phyloP scores from a whole-genome alignment of 1,140 invertebrate species.

The Philopotamus ludificatus region DNA sequence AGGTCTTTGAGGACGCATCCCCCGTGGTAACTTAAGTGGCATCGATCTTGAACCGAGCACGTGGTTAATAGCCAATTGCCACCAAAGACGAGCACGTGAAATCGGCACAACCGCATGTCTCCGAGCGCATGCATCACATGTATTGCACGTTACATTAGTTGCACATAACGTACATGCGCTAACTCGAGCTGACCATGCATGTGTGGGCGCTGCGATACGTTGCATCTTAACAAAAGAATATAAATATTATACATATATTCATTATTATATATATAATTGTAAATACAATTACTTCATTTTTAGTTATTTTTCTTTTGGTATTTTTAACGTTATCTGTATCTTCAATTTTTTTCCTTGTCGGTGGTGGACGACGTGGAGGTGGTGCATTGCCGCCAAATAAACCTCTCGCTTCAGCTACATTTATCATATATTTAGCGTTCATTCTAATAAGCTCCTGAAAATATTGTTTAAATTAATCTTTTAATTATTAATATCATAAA shows the following conservation, averaged over 20 bases:
- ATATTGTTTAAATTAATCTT: neutral
- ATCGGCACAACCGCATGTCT: constrained; percentile 18
- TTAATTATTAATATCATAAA: neutral
- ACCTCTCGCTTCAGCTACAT: constrained; percentile 72
- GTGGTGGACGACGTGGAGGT: constrained; percentile 25
- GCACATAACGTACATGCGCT: constrained; percentile 41
- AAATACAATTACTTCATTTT: constrained; percentile 24
- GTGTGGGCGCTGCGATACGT: constrained; percentile 51
- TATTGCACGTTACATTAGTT: constrained; percentile 17
- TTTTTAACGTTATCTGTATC: constrained; percentile 15
- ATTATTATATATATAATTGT: constrained; percentile 1
- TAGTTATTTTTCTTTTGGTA: constrained; percentile 22
- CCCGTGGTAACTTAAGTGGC: constrained; percentile 25
- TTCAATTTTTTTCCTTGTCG: constrained; percentile 20
- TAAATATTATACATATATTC: neutral
- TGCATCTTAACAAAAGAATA: constrained; percentile 45
- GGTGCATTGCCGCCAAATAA: constrained; percentile 60
- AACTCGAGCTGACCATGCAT: constrained; percentile 45
- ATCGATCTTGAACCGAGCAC: neutral
- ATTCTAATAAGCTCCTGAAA: constrained; percentile 66
- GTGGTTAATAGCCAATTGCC: constrained; percentile 20
- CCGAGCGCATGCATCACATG: constrained; percentile 45
- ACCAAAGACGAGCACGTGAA: constrained; percentile 30
- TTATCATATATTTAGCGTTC: constrained; percentile 77
- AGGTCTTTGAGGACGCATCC: neutral